A percentile compares a stretch with the other conserved stretches of the same genome.
Conservation (phyloP, 2,797 vertebrate species). For the Sarcoramphus papa region DNA sequence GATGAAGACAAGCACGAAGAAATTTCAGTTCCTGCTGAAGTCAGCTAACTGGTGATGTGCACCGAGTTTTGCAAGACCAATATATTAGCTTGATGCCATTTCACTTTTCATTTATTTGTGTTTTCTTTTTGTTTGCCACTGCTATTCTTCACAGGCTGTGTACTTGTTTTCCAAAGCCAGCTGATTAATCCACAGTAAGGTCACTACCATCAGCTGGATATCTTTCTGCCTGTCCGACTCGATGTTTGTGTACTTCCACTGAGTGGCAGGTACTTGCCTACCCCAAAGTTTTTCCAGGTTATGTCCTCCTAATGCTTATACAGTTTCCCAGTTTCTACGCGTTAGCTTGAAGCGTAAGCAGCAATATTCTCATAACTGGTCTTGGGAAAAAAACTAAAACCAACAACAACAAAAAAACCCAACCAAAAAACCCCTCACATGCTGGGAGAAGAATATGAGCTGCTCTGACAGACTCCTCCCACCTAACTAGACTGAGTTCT, state of each 20-base stretch:
- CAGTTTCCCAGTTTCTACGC: neutral
- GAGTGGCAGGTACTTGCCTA: neutral
- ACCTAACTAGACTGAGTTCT: neutral
- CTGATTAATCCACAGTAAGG: neutral
- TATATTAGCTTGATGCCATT: neutral
- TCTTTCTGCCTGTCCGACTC: neutral
- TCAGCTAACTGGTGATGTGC: neutral
- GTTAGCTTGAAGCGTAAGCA: neutral
- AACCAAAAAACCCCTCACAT: neutral
- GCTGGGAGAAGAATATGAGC: neutral
- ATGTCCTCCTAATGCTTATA: neutral
- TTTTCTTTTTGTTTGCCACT: neutral
- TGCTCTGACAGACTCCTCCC: neutral
- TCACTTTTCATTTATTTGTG: neutral
- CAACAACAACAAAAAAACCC: neutral
- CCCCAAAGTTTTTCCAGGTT: neutral
- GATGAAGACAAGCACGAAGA: neutral
- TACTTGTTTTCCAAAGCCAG: neutral
- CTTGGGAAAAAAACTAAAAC: neutral
- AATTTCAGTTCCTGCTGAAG: neutral
- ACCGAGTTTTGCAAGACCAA: neutral
- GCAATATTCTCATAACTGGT: neutral
- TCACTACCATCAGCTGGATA: neutral
- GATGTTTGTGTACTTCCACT: neutral
- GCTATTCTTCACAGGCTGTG: neutral